Evolutionary conservation across 2,113 vertebrate species (phyloP), one percentile per base, ranked within the genome.

Genomic region (Ornithorhynchus anatinus): DNA sequence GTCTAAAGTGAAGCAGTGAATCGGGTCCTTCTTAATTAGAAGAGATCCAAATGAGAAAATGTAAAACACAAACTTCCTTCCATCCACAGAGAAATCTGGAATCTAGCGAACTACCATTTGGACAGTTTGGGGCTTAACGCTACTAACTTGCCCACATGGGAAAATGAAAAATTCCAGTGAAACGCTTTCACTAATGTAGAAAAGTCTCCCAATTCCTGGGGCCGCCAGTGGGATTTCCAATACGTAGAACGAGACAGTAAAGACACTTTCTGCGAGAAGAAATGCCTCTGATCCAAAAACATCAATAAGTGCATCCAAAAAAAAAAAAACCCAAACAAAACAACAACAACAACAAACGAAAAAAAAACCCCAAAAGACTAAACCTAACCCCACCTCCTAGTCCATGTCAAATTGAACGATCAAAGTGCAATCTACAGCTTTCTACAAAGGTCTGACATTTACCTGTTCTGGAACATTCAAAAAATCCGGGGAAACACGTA

Each of bases 381-480:
- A n/a, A n/a, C n/a, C n/a, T 79, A 84, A 53, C 54, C 66, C 72
- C 68, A 64, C 68, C 79, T 87, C 80, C 73, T 84, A 38, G 54
- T 75, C 65, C 78, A 86, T 80, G 50, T 72, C 82, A 90, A 80
- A 66, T 88, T 89, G 82, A 84, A 87, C 73, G 60, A 72, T 81
- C 88, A 89, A 93, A 92, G 91, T 92, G 90, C 89, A 89, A 86
- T 80, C 89, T 88, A 85, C 67, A 84, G 83, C 67, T 85, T 88
- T 85, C 86, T 90, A 88, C 71, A 40, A 84, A 86, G 86, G 64
- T 84, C 84, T 77, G 78, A 60, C 78, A 85, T 16, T 81, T 84
- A 80, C 89, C 80, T 77, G 75, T 74, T 82, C 89, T 77, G 86
- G 84, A 79, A 84, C 73, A 88, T 1, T 69, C 59, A 76, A 71